A percentile compares a stretch with the other conserved stretches of the same genome.
Evolutionary conservation across 2,113 vertebrate species (phyloP).

Genomic region (Austrofundulus limnaeus): DNA sequence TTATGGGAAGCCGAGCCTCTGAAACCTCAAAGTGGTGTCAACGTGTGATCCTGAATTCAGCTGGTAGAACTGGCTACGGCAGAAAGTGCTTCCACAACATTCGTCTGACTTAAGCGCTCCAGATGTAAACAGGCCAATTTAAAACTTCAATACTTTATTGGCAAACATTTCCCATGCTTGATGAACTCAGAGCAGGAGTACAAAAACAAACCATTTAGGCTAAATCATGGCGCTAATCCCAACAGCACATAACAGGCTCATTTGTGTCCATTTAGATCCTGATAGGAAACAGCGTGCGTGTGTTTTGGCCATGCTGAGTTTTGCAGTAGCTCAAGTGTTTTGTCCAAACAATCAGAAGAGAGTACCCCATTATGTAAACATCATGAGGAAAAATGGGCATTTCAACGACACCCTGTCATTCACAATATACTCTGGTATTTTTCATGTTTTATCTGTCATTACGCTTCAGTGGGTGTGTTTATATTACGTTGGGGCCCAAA

Average conservation of each 20-base stretch:
- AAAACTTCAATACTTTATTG: constrained; percentile 37
- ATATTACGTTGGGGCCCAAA: neutral
- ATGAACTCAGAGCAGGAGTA: constrained; percentile 37
- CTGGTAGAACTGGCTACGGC: neutral
- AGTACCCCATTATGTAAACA: constrained; percentile 55
- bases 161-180: constrained; percentile 34
- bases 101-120: constrained; percentile 12
- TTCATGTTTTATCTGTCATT: constrained; percentile 68
- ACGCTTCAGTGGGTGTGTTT: constrained; percentile 11
- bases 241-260: constrained; percentile 64
- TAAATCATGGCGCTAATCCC: constrained; percentile 60
- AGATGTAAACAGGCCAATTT: constrained; percentile 20
- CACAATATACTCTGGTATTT: constrained; percentile 52
- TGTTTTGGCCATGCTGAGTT: constrained; percentile 34
- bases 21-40: constrained; percentile 41
- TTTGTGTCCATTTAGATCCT: constrained; percentile 67
- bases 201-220: constrained; percentile 47
- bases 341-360: constrained; percentile 63
- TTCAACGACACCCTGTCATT: constrained; percentile 76
- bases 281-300: constrained; percentile 54
- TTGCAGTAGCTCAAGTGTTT: constrained; percentile 60
- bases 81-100: constrained; percentile 9
- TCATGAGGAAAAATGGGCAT: too few species aligned
- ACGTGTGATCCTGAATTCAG: constrained; percentile 16
- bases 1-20: constrained; percentile 55